Evolutionary conservation across 2,113 vertebrate genomes (phyloP).

Genomic region (Columba janthina): DNA sequence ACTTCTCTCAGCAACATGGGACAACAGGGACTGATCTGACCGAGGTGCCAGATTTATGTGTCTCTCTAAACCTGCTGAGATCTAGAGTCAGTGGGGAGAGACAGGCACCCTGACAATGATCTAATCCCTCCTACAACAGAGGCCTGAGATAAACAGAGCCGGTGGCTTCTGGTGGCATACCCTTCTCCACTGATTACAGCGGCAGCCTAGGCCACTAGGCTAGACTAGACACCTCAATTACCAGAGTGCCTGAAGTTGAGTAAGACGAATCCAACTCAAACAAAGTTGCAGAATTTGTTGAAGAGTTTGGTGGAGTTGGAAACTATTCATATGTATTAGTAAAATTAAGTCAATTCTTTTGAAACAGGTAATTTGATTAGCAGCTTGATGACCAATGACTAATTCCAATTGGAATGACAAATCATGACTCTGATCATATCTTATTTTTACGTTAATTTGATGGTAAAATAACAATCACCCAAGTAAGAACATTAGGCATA

Average conservation of each 20-base stretch:
- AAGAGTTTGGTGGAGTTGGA: background rate
- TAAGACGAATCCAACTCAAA: background rate
- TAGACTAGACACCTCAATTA: background rate
- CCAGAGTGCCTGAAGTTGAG: background rate
- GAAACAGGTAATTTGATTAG: background rate
- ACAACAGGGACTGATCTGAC: background rate
- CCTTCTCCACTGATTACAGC: background rate
- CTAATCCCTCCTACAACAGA: fast-evolving
- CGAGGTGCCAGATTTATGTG: background rate
- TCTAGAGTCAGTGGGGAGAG: background rate
- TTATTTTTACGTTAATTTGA: conserved; percentile 17
- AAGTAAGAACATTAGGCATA: background rate
- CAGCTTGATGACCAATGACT: conserved; percentile 34
- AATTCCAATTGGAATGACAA: conserved; percentile 39
- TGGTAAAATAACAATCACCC: background rate
- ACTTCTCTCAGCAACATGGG: background rate
- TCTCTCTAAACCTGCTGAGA: background rate
- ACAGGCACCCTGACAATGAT: background rate
- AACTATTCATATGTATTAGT: background rate
- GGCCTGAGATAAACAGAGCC: background rate
- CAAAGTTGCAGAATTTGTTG: background rate
- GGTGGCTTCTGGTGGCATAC: background rate
- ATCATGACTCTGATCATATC: background rate
- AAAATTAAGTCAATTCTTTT: background rate
- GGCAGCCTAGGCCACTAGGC: background rate